Evolutionary conservation across 2,888 invertebrate genomes (phyloP).

Genomic region (Aricia artaxerxes): DNA sequence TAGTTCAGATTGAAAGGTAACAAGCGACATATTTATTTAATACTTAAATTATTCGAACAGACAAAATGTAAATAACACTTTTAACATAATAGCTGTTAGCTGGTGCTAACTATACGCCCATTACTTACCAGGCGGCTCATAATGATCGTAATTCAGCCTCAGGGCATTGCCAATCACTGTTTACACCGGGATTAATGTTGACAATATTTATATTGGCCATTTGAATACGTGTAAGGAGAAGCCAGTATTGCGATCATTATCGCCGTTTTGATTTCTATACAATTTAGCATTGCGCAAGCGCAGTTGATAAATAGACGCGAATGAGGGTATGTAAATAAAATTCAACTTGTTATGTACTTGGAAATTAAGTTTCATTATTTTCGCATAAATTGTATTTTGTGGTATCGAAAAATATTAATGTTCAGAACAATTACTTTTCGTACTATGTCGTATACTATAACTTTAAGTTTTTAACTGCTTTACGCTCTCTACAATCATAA

Average conservation of each 20-base stretch:
- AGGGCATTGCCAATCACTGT: constrained; percentile 16
- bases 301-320: constrained; percentile 7
- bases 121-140: not conserved
- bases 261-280: constrained; percentile 16
- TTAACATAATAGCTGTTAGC: constrained; percentile 3
- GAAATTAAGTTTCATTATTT: not conserved
- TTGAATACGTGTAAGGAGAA: constrained; percentile 28
- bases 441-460: too few species aligned
- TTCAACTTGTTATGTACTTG: not conserved
- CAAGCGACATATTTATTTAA: not conserved
- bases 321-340: constrained; percentile 9
- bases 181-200: constrained; percentile 25
- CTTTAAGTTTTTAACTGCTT: too few species aligned
- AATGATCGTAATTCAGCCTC: constrained; percentile 23
- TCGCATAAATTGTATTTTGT: not conserved
- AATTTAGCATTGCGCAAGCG: not conserved
- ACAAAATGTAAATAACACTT: constrained; percentile 1
- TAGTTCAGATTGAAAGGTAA: not conserved
- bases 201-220: constrained; percentile 16
- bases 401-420: not conserved
- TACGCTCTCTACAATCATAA: too few species aligned
- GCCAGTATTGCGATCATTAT: constrained; percentile 20
- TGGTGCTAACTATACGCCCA: constrained; percentile 14
- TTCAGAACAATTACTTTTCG: too few species aligned
- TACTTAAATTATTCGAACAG: not conserved